These are phyloP conservation scores for Emydocephalus ijimae DNA, from an alignment of 2,113 vertebrate species.

Conservation along the genomic window DNA sequence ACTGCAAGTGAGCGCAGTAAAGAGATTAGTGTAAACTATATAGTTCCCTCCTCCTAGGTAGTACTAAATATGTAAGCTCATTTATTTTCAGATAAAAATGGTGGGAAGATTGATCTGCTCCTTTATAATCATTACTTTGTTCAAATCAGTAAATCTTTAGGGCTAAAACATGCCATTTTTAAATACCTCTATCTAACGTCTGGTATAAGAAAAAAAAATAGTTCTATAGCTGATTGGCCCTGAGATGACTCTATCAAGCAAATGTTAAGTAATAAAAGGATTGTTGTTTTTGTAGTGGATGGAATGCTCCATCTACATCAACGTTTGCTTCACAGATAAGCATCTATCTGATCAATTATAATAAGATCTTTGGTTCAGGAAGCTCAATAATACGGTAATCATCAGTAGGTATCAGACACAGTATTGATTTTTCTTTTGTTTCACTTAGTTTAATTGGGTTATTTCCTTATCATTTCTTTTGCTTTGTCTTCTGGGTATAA, in stretches of 20 bases:
- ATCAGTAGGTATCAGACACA: background rate
- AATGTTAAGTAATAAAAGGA: slow-evolving; percentile 14
- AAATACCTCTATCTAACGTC: background rate
- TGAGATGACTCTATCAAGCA: background rate
- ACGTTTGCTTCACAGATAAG: background rate
- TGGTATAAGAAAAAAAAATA: background rate
- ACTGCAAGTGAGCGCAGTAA: background rate
- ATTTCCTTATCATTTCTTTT: background rate
- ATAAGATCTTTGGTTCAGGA: slow-evolving; percentile 6
- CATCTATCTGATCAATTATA: slow-evolving; percentile 8
- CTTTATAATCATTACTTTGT: background rate
- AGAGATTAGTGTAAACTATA: background rate
- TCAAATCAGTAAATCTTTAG: background rate
- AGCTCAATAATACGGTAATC: slow-evolving; percentile 4
- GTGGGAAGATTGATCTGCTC: background rate
- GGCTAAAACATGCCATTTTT: background rate
- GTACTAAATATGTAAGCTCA: background rate
- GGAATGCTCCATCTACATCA: background rate
- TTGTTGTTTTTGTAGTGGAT: background rate
- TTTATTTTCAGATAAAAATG: background rate
- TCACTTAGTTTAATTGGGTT: background rate
- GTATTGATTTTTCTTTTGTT: slow-evolving; percentile 2
- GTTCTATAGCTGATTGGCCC: background rate
- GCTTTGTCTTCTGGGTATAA: background rate
- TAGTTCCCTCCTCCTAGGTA: background rate